These are phyloP conservation scores for Muntiacus muntjak DNA, from an alignment of 2,113 vertebrate species.

Conservation along the genomic window DNA sequence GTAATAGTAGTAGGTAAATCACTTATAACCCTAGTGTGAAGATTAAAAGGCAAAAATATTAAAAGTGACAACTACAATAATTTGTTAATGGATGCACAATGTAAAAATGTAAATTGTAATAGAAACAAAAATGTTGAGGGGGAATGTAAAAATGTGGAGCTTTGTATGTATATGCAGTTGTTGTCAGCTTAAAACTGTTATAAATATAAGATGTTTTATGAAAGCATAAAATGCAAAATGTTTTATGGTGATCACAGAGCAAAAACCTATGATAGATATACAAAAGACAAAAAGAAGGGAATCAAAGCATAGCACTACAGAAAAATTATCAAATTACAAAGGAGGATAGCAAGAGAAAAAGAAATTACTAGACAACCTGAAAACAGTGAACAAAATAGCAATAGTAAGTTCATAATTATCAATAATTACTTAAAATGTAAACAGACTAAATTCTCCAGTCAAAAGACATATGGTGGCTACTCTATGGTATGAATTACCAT, in stretches of 20 bases:
- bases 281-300: neutral
- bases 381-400: neutral
- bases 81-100: neutral
- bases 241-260: neutral
- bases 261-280: neutral
- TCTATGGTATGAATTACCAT: neutral
- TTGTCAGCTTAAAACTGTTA: neutral
- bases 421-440: neutral
- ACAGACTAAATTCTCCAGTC: neutral
- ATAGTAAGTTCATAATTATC: neutral
- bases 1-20: neutral
- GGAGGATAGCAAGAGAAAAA: neutral
- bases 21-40: neutral
- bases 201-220: neutral
- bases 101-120: neutral
- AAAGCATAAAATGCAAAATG: neutral
- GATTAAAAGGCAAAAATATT: neutral
- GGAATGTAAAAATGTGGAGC: neutral
- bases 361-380: neutral
- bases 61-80: neutral
- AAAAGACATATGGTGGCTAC: neutral
- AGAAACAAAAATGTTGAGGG: neutral
- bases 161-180: neutral
- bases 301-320: neutral
- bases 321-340: neutral